These are phyloP conservation scores for Pristionchus fissidentatus DNA, from an alignment of 2,888 invertebrate genomes.

Conservation along the genomic window DNA sequence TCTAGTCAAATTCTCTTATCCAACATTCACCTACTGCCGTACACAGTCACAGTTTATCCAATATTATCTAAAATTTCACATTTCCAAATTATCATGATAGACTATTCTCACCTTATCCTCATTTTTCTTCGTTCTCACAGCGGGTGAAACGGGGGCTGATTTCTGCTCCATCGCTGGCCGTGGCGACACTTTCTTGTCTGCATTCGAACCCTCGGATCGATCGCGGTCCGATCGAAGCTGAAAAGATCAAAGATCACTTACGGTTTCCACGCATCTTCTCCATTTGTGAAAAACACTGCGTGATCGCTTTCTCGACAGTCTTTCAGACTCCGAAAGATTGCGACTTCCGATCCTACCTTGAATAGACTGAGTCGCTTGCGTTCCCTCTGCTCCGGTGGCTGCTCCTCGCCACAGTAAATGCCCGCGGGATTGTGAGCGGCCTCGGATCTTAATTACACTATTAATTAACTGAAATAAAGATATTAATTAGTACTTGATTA, in stretches of 20 bases:
- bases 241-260: background rate
- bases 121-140: background rate
- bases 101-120: constrained; percentile 13
- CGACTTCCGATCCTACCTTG: constrained; percentile 45
- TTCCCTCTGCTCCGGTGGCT: constrained; percentile 1
- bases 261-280: background rate
- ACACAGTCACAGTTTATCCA: no score
- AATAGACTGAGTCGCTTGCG: constrained; percentile 54
- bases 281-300: no score
- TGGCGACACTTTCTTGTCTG: background rate
- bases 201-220: background rate
- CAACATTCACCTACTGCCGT: no score
- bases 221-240: constrained; percentile 20
- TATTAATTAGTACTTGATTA: no score
- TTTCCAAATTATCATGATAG: background rate
- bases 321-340: background rate
- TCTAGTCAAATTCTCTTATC: no score
- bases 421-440: constrained; percentile 50
- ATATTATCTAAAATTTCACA: no score
- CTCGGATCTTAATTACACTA: no score
- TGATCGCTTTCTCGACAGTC: background rate
- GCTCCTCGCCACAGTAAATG: constrained; percentile 56
- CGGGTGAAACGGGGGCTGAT: constrained; percentile 43
- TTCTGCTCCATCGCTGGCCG: background rate
- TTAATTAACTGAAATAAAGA: no score